Conservation (phyloP, 2,888 invertebrate genomes). For the Blastobasis adustella region DNA sequence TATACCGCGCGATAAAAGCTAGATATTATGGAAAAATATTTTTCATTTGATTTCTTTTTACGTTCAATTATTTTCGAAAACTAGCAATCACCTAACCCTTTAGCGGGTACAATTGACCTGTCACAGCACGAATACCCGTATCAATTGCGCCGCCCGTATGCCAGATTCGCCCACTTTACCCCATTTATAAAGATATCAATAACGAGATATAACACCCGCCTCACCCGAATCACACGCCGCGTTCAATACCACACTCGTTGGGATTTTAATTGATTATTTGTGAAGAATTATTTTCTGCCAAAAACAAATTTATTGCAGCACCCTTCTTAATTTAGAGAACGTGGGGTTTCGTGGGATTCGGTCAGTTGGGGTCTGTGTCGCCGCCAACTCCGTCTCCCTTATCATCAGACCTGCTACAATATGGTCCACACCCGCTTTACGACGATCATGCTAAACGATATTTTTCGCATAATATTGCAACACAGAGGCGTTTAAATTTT, state of each 20-base stretch:
- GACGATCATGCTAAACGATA: too few relatives aligned
- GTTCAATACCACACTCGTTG: slow-evolving; percentile 29
- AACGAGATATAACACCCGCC: slow-evolving; percentile 49
- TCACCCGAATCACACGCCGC: slow-evolving; percentile 40
- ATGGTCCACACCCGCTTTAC: neutral
- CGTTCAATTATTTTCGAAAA: neutral
- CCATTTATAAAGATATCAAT: slow-evolving; percentile 70
- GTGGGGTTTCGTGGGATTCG: slow-evolving; percentile 18
- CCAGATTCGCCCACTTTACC: slow-evolving; percentile 61
- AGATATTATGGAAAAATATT: too few relatives aligned
- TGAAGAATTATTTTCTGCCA: slow-evolving; percentile 51
- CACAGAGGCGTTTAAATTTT: too few relatives aligned
- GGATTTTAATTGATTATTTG: slow-evolving; percentile 65
- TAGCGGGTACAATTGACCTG: slow-evolving; percentile 37
- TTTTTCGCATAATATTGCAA: too few relatives aligned
- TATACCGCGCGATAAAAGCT: too few relatives aligned
- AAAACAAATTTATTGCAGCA: slow-evolving; percentile 32
- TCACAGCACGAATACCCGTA: slow-evolving; percentile 59
- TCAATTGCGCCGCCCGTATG: slow-evolving; percentile 60
- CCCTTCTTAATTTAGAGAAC: slow-evolving; percentile 28
- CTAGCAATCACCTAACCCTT: slow-evolving; percentile 19
- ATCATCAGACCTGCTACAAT: too few relatives aligned
- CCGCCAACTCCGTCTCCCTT: too few relatives aligned
- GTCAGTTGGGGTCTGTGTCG: slow-evolving; percentile 9
- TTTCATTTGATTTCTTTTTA: too few relatives aligned